Evolutionary conservation across 2,888 invertebrate species (phyloP), one percentile per base, ranked within the genome.

Genomic region (Chromoteleia sp.): DNA sequence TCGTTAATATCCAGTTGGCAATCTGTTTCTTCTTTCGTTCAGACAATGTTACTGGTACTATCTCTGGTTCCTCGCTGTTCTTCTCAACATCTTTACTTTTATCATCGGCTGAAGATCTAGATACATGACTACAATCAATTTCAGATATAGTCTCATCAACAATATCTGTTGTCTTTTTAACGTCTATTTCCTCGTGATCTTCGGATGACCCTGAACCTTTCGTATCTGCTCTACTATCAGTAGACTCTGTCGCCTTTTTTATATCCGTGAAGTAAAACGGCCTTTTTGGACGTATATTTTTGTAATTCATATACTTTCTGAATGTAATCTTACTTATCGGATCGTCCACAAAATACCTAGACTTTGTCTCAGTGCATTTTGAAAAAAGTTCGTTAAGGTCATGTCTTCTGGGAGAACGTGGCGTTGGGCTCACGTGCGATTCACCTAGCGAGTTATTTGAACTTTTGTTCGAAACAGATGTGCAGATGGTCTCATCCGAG

Each of bases 11-110:
- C 92, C 92, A 92, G 10, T 87, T 79, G 0, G 87, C 84, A 41
- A 92, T 89, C 54, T 91, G 87, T 2, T 84, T 85, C 15, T 88
- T 89, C 68, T 89, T 91, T n/a, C 82, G 85, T 17, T 86, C 88
- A 19, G 90, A 88, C 41, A 90, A 63, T 17, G 50, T 67, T n/a
- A 63, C 52, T 3, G 70, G 81, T 5, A n/a, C 25, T 10, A 73
- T 15, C 1, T 73, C 43, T 1, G 15, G 65, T 1, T 48, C 58
- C 15, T 70, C 68, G 8, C 12, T 48, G 6, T 12, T 7, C 7
- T 56, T 50, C 17, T 50, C 21, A 21, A 17, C 14, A 0, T 65
- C 14, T 17, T 45, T 17, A 5, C 10, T 17, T 41, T 19, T 4
- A 17, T 30, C 65, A 12, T 30, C 65, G 10, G 61, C 43, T 14